phyloP scores from a whole-genome alignment of 2,113 vertebrate species.

The Saguinus midas region DNA sequence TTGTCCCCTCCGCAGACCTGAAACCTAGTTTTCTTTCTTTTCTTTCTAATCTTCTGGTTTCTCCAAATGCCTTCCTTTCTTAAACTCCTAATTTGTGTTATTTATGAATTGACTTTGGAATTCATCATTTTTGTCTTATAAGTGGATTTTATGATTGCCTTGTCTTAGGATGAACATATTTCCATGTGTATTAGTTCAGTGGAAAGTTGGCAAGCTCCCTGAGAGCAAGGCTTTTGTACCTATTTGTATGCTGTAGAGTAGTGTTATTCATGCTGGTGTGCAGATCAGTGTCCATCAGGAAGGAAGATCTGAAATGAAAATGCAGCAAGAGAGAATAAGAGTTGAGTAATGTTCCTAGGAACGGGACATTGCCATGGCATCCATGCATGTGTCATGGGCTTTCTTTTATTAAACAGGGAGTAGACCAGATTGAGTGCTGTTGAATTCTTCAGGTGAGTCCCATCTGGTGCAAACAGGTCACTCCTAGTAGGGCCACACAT shows the following conservation, averaged over 20 bases:
- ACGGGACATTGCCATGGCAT: background rate
- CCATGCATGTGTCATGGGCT: background rate
- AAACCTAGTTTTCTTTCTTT: background rate
- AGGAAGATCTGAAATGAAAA: background rate
- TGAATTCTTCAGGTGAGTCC: background rate
- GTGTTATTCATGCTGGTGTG: background rate
- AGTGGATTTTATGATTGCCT: background rate
- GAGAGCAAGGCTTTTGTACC: background rate
- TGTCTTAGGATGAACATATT: background rate
- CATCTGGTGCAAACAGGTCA: background rate
- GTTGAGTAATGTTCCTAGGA: background rate
- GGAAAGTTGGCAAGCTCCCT: background rate
- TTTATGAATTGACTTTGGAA: background rate
- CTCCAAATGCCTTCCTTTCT: background rate
- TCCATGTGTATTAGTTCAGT: background rate
- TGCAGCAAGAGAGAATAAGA: background rate
- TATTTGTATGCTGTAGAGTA: background rate
- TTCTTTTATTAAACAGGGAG: background rate
- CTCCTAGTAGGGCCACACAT: too few relatives aligned
- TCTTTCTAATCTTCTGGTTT: background rate
- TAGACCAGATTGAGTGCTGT: background rate
- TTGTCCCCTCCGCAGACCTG: background rate
- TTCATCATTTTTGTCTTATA: background rate
- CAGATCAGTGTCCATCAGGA: too few relatives aligned
- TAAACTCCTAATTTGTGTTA: background rate